Evolutionary conservation across 2,113 vertebrate genomes (phyloP), one percentile per base, ranked within the genome.

Genomic region (Thermophis baileyi): DNA sequence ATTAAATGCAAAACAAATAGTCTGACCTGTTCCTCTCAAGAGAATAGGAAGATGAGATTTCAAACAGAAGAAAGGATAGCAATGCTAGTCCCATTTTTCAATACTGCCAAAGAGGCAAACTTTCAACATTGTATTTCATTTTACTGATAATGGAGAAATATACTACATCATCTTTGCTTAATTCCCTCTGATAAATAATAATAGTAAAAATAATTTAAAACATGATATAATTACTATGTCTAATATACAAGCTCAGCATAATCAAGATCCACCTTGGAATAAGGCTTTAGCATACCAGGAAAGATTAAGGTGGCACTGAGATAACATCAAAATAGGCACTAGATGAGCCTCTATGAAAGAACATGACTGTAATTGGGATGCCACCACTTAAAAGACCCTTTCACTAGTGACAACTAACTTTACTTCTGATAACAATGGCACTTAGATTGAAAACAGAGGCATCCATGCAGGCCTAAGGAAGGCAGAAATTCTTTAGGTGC

Each of bases 1-100:
- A 18, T 53, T 25, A 81, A 51, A 85, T 91, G 6, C 50, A 85
- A 44, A 60, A 25, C 0, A 0, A 54, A 57, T 0, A 1, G 14
- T 27, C 94, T 92, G 30, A 1, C 91, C 8, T 27, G 69, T 85
- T 35, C 46, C 46, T 22, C n/a, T n/a, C 53, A 60, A n/a, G n/a
- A 74, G 44, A 35, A 46, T 30, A 47, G 20, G 25, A 86, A 35
- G 20, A 51, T 46, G 44, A 46, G 7, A 86, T 55, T 54, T 27
- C 51, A 63, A 35, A 53, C 30, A 92, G 27, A 63, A 16, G 54
- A 92, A 30, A 14, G 8, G n/a, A 74, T 30, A 2, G 44, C 44
- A 50, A 20, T 50, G 6, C 6, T 35, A 35, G 44, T 90, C 18
- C n/a, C 5, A 5, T 49, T 53, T 91, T 91, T 85, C 22, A 40